Evolutionary conservation across 2,113 vertebrate genomes (phyloP), one percentile per base, ranked within the genome.

Genomic region (Dendropsophus ebraccatus): DNA sequence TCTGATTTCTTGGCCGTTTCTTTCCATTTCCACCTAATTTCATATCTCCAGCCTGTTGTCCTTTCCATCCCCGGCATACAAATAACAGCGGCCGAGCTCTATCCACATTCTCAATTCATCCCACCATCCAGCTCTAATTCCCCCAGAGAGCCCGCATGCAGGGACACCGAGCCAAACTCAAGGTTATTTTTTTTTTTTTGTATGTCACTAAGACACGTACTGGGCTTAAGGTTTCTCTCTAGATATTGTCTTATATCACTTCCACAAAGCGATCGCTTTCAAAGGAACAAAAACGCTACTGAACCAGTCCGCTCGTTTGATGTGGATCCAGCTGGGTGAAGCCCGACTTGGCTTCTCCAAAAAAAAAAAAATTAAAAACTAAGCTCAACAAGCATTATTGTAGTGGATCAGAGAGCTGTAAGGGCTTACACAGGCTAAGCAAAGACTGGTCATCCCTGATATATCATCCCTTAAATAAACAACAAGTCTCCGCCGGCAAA

Each of bases 21-120:
- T 45, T 65, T 81, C 47, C 78, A 41, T 58, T 88, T 88, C 76
- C 75, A 78, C 88, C 82, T 88, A 84, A 72, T 90, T 89, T 82
- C 89, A 19, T 88, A 84, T 86, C 89, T 85, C 88, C 74, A 87
- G 69, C 54, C 23, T 75, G 21, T 60, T 76, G 72, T 58, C 45
- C 52, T 76, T 49, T 28, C 78, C 52, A 30, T 47, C 72, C 82
- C 21, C 54, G 8, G 54, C 82, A 32, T 11, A 84, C 88, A 86
- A 78, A 88, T 89, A 84, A 56, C 60, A 0, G 0, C 32, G 88
- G 47, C 30, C 0, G 11, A 12, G 4, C 25, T 69, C 79, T 7
- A 35, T 0, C 4, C 4, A 35, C 17, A 69, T 65, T 23, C 77
- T 82, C 23, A 13, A 69, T 62, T 72, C 0, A n/a, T 1, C 23